A percentile compares a stretch with the other conserved stretches of the same genome.
These are phyloP conservation scores for Larimichthys crocea DNA, from an alignment of 2,113 vertebrate species.

Conservation along the genomic window DNA sequence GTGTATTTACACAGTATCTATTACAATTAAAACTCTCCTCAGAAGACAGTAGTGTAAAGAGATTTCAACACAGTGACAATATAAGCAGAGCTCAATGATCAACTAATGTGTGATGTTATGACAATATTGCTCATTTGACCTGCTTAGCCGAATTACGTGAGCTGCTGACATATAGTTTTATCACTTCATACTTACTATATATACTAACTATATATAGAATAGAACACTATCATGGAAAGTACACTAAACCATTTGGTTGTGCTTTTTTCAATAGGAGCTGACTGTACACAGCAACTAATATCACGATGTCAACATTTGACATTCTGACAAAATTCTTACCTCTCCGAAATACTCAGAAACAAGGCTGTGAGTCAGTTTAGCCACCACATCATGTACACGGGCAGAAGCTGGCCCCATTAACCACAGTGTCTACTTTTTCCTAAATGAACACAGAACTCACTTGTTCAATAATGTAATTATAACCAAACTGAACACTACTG, in stretches of 20 bases:
- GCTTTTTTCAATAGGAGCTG: background rate
- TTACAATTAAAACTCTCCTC: too few relatives aligned
- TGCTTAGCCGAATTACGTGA: too few relatives aligned
- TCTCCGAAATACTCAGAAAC: background rate
- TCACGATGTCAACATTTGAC: background rate
- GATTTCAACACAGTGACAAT: background rate
- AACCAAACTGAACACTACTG: background rate
- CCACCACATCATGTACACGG: background rate
- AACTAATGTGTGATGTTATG: background rate
- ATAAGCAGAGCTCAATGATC: background rate
- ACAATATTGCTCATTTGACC: background rate
- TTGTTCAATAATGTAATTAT: constrained; percentile 4
- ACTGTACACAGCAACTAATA: background rate
- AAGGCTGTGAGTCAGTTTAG: background rate
- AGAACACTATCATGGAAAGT: background rate
- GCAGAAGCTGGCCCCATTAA: background rate
- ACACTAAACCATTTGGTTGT: background rate
- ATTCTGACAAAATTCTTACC: background rate
- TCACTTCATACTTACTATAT: background rate
- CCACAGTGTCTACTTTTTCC: background rate
- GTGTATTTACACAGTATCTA: background rate
- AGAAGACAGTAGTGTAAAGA: background rate
- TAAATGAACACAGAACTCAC: constrained; percentile 5
- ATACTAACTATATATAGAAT: background rate
- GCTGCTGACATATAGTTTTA: background rate